These are phyloP conservation scores for Julus scanicus DNA, from an alignment of 2,888 invertebrate species.

Conservation along the genomic window DNA sequence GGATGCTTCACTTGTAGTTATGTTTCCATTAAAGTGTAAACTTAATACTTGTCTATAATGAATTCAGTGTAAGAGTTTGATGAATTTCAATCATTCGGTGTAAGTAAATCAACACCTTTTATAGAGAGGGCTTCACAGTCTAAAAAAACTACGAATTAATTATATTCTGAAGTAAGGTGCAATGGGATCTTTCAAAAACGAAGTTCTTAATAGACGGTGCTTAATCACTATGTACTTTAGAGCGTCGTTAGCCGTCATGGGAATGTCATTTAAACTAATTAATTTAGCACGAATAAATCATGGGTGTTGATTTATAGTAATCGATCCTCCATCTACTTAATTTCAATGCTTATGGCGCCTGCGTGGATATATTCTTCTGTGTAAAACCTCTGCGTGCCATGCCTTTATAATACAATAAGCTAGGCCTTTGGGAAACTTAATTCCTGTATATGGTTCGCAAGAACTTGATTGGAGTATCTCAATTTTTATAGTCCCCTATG, in stretches of 20 bases:
- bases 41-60: not conserved
- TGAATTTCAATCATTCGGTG: not conserved
- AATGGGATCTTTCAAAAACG: slow-evolving; percentile 6
- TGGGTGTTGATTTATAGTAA: slow-evolving; percentile 44
- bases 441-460: not conserved
- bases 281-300: slow-evolving; percentile 40
- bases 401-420: not conserved
- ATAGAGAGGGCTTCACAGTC: not conserved
- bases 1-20: no score
- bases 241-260: slow-evolving; percentile 40
- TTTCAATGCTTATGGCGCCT: not conserved
- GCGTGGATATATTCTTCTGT: not conserved
- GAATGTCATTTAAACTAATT: slow-evolving; percentile 43
- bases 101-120: not conserved
- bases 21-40: not conserved
- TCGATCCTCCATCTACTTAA: slow-evolving; percentile 35
- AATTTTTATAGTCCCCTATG: not conserved
- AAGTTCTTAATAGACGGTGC: slow-evolving; percentile 23
- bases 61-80: not conserved
- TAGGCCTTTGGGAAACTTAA: not conserved
- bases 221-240: slow-evolving; percentile 31
- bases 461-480: not conserved
- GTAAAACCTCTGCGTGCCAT: not conserved
- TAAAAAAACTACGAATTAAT: not conserved
- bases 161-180: slow-evolving; percentile 17